Conservation (phyloP, 2,113 vertebrate species). For the Emydura subglobosa region DNA sequence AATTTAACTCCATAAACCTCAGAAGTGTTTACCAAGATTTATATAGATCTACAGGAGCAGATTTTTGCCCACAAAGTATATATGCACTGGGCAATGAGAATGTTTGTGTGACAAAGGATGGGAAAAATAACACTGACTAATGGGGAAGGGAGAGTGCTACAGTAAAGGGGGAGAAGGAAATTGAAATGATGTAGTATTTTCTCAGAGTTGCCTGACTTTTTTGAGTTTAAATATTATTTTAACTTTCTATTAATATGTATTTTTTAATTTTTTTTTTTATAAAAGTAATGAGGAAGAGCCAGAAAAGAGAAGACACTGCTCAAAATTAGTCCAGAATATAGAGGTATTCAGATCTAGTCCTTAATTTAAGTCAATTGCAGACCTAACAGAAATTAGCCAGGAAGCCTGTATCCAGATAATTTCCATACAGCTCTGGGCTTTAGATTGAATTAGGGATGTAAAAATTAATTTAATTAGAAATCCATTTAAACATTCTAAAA, state of each 20-base stretch:
- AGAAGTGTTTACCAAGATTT: not conserved
- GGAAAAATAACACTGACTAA: not conserved
- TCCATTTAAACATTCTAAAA: no score
- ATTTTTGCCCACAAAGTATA: not conserved
- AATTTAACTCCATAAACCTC: not conserved
- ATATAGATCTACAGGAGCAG: not conserved
- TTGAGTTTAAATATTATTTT: not conserved
- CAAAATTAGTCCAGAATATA: not conserved
- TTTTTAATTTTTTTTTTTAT: not conserved
- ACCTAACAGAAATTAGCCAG: not conserved
- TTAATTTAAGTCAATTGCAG: not conserved
- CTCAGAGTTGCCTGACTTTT: not conserved
- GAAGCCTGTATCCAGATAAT: not conserved
- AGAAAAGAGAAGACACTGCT: not conserved
- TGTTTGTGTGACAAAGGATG: not conserved
- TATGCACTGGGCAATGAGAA: not conserved
- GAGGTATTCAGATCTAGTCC: not conserved
- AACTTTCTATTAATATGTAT: not conserved
- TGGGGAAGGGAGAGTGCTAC: not conserved
- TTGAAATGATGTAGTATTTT: not conserved
- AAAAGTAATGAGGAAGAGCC: not conserved
- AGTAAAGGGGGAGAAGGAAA: not conserved
- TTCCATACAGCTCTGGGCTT: fast-evolving
- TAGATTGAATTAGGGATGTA: not conserved
- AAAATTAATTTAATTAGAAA: no score